These are phyloP conservation scores for Perodicticus potto DNA, from an alignment of 2,797 vertebrate species.

Conservation along the genomic window DNA sequence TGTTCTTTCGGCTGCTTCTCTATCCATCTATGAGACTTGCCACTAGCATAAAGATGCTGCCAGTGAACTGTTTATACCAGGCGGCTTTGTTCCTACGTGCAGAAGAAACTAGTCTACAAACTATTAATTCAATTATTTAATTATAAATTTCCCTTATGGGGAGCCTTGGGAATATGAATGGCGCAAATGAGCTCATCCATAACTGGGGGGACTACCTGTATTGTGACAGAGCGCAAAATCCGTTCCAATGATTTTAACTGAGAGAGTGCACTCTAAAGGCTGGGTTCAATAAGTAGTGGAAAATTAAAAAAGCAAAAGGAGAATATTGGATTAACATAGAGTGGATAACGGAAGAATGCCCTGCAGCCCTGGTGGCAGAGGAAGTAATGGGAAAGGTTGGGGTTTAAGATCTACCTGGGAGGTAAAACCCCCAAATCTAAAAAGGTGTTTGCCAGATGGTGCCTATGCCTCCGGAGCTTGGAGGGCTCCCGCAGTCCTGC, in stretches of 20 bases:
- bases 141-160: neutral
- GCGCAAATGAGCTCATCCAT: neutral
- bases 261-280: neutral
- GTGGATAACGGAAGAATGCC: neutral
- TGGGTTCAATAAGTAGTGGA: neutral
- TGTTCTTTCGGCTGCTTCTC: neutral
- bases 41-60: neutral
- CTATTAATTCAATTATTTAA: neutral
- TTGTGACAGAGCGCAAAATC: neutral
- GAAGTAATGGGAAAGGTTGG: neutral
- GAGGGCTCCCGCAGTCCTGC: neutral
- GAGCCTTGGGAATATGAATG: neutral
- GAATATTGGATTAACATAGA: neutral
- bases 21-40: neutral
- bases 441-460: neutral
- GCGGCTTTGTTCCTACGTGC: neutral
- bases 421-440: neutral
- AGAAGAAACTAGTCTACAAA: neutral
- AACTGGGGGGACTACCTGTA: neutral
- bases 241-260: neutral
- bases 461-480: neutral
- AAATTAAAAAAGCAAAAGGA: neutral
- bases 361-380: fast-evolving
- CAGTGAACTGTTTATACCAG: neutral
- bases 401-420: neutral